Percentiles rank a stretch among this genome's conserved stretches.
These are phyloP conservation scores for Prinia subflava DNA, from an alignment of 2,113 vertebrate species.

Conservation along the genomic window DNA sequence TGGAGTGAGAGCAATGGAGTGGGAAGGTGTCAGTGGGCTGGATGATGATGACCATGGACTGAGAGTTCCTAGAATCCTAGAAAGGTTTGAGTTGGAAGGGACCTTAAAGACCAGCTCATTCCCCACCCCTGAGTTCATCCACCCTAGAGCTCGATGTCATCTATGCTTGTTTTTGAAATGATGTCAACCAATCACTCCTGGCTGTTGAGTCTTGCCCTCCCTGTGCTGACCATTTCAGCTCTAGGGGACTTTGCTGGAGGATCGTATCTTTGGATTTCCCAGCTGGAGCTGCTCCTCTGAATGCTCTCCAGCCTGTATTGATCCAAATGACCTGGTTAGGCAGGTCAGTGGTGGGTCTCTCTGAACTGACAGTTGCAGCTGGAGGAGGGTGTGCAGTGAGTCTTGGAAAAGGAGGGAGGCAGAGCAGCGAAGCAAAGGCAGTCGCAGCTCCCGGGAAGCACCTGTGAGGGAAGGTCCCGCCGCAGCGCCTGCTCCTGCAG, in stretches of 20 bases:
- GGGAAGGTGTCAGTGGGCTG: not conserved
- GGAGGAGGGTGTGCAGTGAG: not conserved
- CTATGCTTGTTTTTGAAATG: not conserved
- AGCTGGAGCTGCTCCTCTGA: not conserved
- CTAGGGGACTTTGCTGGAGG: not conserved
- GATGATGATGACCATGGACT: not conserved
- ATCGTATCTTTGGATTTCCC: slow-evolving; percentile 10
- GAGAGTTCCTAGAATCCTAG: not conserved
- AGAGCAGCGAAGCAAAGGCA: not conserved
- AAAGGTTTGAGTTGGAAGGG: not conserved
- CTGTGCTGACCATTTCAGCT: not conserved
- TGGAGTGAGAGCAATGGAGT: not conserved
- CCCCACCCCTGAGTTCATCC: not conserved
- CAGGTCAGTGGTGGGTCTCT: not conserved
- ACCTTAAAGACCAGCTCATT: not conserved
- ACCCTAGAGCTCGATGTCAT: not conserved
- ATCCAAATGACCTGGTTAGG: slow-evolving; percentile 25
- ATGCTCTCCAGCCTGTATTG: not conserved
- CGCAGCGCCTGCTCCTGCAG: not conserved
- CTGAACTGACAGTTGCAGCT: slow-evolving; percentile 4
- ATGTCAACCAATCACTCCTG: not conserved
- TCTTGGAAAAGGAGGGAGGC: not conserved
- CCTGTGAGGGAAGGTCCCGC: not conserved
- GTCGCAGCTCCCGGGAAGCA: not conserved
- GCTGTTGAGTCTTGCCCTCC: not conserved